Evolutionary conservation across 1,140 invertebrate genomes (phyloP).

Genomic region (Nylanderia fulva): DNA sequence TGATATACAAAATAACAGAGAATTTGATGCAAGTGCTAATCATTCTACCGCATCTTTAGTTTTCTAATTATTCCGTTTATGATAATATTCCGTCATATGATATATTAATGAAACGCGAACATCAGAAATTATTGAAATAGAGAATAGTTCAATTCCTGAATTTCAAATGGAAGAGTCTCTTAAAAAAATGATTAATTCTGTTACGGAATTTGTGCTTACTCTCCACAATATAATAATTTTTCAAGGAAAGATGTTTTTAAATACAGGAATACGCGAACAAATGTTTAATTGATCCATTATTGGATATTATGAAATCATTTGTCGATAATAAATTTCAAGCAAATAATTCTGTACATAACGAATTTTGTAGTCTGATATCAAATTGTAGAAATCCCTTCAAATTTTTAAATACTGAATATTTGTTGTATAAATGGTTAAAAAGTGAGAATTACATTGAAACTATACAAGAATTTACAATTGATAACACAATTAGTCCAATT

Average conservation of each 20-base stretch:
- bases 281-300: constrained; percentile 31
- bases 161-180: constrained; percentile 30
- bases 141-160: constrained; percentile 16
- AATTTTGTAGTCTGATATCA: constrained; percentile 21
- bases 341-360: constrained; percentile 14
- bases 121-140: constrained; percentile 4
- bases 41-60: constrained; percentile 17
- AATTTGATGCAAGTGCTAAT: background rate
- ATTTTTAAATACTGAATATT: constrained; percentile 28
- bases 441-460: constrained; percentile 8
- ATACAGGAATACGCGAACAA: constrained; percentile 10
- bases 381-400: constrained; percentile 29
- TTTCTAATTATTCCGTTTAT: background rate
- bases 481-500: constrained; percentile 8
- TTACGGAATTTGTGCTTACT: constrained; percentile 13
- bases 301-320: constrained; percentile 36
- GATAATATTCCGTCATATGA: constrained; percentile 7
- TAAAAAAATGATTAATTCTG: constrained; percentile 1
- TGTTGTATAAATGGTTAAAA: constrained; percentile 11
- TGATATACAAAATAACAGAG: background rate
- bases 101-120: constrained; percentile 16
- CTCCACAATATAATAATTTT: constrained; percentile 16
- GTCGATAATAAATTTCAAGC: background rate
- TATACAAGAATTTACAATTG: constrained; percentile 21
- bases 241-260: constrained; percentile 25